Evolutionary conservation across 2,888 invertebrate genomes (phyloP).

Genomic region (Cheilosia impressa): DNA sequence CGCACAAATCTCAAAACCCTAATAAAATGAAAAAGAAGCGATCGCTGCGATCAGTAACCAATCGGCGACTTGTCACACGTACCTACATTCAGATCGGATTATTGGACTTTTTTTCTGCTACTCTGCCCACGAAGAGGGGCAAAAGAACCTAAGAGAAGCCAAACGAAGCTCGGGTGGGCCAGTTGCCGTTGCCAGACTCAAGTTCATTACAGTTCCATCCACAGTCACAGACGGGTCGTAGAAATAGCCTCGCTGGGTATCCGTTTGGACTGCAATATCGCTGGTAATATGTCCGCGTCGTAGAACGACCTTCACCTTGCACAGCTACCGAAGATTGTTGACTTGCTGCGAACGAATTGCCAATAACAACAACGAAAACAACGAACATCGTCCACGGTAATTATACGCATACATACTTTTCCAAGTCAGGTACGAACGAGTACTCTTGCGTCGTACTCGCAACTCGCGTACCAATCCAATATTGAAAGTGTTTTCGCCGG

Average conservation of each 20-base stretch:
- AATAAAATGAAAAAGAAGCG: constrained; percentile 35
- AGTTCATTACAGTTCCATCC: constrained; percentile 67
- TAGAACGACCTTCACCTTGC: constrained; percentile 75
- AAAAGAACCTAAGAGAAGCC: constrained; percentile 36
- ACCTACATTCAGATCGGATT: constrained; percentile 30
- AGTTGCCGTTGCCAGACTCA: constrained; percentile 27
- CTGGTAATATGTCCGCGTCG: constrained; percentile 50
- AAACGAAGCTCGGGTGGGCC: constrained; percentile 48
- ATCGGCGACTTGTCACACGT: constrained; percentile 1
- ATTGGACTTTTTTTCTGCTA: constrained; percentile 19
- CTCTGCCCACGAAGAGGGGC: constrained; percentile 5
- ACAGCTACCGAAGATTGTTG: constrained; percentile 53
- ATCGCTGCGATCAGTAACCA: constrained; percentile 17
- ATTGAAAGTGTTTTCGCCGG: constrained; percentile 67
- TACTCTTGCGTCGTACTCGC: constrained; percentile 18
- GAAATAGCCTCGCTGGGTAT: constrained; percentile 26
- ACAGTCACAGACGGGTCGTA: constrained; percentile 63
- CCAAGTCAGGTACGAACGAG: not conserved
- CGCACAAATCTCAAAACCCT: constrained; percentile 17
- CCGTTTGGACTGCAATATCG: constrained; percentile 29
- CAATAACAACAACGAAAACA: constrained; percentile 31
- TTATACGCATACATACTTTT: not conserved
- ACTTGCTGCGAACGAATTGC: constrained; percentile 27
- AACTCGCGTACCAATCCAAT: constrained; percentile 19
- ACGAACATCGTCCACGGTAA: constrained; percentile 12